Base-by-base conservation (phyloP, 2,797 vertebrate genomes). In the Orientallactaga sibirica region DNA sequence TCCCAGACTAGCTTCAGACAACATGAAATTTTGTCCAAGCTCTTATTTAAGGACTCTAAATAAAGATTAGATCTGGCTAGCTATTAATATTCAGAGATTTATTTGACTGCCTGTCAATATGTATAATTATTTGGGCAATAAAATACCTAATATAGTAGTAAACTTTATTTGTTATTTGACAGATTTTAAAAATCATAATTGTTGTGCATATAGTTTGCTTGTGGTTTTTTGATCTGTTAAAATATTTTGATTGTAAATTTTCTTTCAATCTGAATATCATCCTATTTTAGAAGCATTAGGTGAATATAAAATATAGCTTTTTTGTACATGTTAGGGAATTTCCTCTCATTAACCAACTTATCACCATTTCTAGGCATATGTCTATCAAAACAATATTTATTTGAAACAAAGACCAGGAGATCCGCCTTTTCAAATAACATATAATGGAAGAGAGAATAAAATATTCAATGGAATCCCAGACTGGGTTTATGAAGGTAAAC, bases 391-490 rank as follows among this genome's bases (percentile, higher is more conserved):
- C 97, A 99, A 99, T 95, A 98, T 99, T 91, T 99, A 99, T 97
- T 96, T 99, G 90, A 99, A 98, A 98, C 87, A 95, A 91, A 94
- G 97, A 43, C 98, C 98, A 94, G 98, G 93, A 90, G 98, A 98
- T 78, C 86, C 98, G 95, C 77, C 98, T 96, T 97, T 98, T 84
- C 98, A 98, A 98, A 94, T 99, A 97, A 99, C 99, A 73, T 96
- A 91, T 81, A 98, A 99, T 96, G 99, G 99, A 94, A 98, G 98
- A 97, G 96, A 98, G 95, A 99, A 99, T 97, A 96, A 98, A 97
- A 99, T 99, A 98, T 99, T 99, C 79, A 99, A 99, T 97, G 99
- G 99, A 15, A 97, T 99, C 94, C 99, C 99, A 93, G 99, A 99
- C 96, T 99, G 99, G 99, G 98, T 99, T 27, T 99, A 99, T 97